Conservation (phyloP, 2,888 invertebrate species). For the Alloscopus bannaensis region DNA sequence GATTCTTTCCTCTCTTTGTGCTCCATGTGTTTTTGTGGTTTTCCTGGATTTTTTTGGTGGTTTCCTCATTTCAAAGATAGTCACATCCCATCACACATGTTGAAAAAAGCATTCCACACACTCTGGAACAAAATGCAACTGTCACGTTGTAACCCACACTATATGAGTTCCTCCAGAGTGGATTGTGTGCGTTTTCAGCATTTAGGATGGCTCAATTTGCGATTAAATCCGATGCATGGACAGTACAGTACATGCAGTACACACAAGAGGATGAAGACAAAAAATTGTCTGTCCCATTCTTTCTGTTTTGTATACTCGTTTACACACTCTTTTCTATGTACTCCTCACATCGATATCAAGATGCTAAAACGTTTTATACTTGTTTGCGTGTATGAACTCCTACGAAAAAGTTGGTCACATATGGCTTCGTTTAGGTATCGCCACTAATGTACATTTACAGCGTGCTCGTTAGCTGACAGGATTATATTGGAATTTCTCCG, state of each 20-base stretch:
- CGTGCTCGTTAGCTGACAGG: background rate
- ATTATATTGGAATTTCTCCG: conserved; percentile 21
- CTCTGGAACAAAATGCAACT: no score
- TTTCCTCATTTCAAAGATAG: conserved; percentile 18
- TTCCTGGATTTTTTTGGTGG: conserved; percentile 18
- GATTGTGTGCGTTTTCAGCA: background rate
- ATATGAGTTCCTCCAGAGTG: background rate
- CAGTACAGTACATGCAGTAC: background rate
- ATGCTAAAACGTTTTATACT: background rate
- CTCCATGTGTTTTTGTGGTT: conserved; percentile 29
- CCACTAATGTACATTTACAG: background rate
- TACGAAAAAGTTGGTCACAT: conserved; percentile 12
- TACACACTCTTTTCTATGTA: background rate
- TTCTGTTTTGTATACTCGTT: background rate
- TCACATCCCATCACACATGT: background rate
- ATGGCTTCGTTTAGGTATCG: background rate
- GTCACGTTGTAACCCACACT: no score
- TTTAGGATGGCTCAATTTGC: conserved; percentile 8
- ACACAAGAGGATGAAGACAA: no score
- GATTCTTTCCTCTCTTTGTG: conserved; percentile 7
- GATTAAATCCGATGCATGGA: background rate
- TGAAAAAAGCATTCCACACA: background rate
- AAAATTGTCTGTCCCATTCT: no score
- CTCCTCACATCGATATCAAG: background rate
- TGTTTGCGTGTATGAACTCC: background rate